Conservation (phyloP, 92 coral and sea anemone species). For the Phenganax marumi region DNA sequence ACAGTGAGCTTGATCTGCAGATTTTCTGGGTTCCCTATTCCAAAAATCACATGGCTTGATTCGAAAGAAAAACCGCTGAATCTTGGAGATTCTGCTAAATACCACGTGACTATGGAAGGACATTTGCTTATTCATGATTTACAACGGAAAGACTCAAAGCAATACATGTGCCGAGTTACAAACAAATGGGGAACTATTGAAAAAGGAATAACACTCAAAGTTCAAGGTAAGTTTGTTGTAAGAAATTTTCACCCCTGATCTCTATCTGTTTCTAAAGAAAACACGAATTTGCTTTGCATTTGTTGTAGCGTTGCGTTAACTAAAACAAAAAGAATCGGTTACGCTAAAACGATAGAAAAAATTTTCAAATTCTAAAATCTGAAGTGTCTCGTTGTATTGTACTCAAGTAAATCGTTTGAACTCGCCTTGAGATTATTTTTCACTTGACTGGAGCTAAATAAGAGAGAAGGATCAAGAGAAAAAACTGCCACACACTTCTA, state of each 20-base stretch:
- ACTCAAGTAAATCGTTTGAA: too few relatives aligned
- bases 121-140: conserved; percentile 67
- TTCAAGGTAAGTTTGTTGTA: conserved; percentile 66
- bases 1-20: conserved; percentile 76
- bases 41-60: conserved; percentile 72
- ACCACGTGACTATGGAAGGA: conserved; percentile 63
- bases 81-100: conserved; percentile 58
- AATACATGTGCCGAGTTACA: conserved; percentile 78
- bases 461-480: too few relatives aligned
- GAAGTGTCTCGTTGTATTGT: too few relatives aligned
- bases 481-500: too few relatives aligned
- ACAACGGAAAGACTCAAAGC: conserved; percentile 70
- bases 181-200: conserved; percentile 62
- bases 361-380: too few relatives aligned
- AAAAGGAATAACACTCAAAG: conserved; percentile 66
- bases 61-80: conserved; percentile 72
- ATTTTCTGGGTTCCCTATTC: conserved; percentile 81
- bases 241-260: background rate
- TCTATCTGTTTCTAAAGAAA: background rate
- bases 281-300: too few relatives aligned
- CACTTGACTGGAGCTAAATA: too few relatives aligned
- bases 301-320: too few relatives aligned
- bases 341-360: too few relatives aligned
- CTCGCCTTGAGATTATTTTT: too few relatives aligned
- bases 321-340: too few relatives aligned